phyloP scores from a whole-genome alignment of 2,113 vertebrate genomes.

The Picathartes gymnocephalus region DNA sequence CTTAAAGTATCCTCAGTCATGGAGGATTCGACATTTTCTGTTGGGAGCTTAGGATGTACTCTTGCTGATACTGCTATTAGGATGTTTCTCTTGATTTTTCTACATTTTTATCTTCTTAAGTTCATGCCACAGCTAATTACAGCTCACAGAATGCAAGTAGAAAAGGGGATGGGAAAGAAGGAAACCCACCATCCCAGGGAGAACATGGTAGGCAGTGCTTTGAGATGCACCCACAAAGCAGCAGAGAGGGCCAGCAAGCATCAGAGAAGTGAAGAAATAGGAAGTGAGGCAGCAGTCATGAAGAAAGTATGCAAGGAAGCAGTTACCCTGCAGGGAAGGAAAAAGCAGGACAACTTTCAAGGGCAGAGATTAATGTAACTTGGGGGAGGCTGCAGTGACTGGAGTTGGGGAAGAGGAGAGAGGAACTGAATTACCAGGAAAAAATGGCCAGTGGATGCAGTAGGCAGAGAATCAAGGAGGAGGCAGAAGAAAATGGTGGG shows the following conservation, averaged over 20 bases:
- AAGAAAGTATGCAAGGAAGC: constrained; percentile 6
- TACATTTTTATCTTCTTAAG: constrained; percentile 6
- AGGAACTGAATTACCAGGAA: rapidly evolving
- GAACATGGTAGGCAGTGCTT: neutral
- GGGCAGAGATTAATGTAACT: constrained; percentile 7
- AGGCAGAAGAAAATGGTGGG: neutral
- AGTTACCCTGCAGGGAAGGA: constrained; percentile 4
- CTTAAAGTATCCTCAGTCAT: neutral
- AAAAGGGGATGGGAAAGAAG: neutral
- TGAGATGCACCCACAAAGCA: neutral
- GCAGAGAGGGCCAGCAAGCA: neutral
- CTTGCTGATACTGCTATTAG: neutral
- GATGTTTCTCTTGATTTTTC: neutral
- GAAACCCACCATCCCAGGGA: neutral
- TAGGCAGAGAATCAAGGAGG: neutral
- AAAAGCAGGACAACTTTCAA: constrained; percentile 22
- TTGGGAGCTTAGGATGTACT: neutral
- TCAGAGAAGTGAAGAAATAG: constrained; percentile 36
- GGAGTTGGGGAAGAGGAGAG: neutral
- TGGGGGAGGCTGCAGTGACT: neutral
- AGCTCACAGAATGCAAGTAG: neutral
- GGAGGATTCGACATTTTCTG: neutral
- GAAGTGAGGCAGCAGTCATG: constrained; percentile 42
- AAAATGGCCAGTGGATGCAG: neutral
- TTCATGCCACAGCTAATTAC: neutral